Evolutionary conservation across 2,797 vertebrate species (phyloP).

Genomic region (Chelon auratus): DNA sequence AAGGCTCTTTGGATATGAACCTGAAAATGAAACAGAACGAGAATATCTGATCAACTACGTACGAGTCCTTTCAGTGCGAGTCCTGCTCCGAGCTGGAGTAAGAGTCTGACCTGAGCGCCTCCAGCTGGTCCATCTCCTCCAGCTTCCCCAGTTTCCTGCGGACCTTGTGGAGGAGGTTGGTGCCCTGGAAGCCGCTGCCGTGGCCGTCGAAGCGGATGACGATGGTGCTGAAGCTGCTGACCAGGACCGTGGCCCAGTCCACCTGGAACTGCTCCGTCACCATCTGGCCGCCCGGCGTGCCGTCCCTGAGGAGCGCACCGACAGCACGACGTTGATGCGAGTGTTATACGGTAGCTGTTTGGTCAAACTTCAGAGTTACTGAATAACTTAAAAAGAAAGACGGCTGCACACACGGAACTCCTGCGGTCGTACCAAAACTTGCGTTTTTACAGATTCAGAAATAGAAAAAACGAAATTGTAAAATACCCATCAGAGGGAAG

Average conservation of each 20-base stretch:
- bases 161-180: slow-evolving; percentile 93
- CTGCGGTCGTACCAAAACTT: too few relatives aligned
- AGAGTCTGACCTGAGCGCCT: slow-evolving; percentile 88
- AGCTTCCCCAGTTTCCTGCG: slow-evolving; percentile 86
- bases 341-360: too few relatives aligned
- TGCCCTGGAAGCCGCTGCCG: slow-evolving; percentile 95
- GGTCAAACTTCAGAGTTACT: too few relatives aligned
- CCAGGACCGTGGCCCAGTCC: slow-evolving; percentile 93
- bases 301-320: slow-evolving; percentile 83
- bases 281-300: slow-evolving; percentile 92
- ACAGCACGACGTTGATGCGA: too few relatives aligned
- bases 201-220: slow-evolving; percentile 94
- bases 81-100: background rate
- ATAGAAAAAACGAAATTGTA: too few relatives aligned
- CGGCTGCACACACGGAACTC: too few relatives aligned
- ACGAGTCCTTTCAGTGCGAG: too few relatives aligned
- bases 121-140: slow-evolving; percentile 92
- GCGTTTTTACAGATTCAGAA: too few relatives aligned
- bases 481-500: too few relatives aligned
- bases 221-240: slow-evolving; percentile 91
- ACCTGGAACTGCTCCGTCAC: slow-evolving; percentile 92
- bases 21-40: slow-evolving; percentile 60
- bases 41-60: background rate
- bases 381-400: too few relatives aligned
- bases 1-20: slow-evolving; percentile 88